phyloP scores from a whole-genome alignment of 2,888 invertebrate species.

The Azorinus chamasolen region DNA sequence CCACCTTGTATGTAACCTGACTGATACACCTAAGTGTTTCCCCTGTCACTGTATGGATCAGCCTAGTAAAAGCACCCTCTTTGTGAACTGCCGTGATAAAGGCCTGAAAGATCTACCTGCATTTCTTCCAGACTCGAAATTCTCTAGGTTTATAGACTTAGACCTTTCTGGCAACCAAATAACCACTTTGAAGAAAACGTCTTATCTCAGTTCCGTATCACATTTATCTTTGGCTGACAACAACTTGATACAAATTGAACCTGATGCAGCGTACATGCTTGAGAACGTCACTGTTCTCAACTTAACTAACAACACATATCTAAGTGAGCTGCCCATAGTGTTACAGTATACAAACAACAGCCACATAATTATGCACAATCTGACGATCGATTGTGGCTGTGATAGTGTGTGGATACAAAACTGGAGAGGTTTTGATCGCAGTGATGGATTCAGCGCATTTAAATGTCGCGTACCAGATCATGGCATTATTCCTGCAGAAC shows the following conservation, averaged over 20 bases:
- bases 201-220: constrained; percentile 13
- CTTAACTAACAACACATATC: constrained; percentile 28
- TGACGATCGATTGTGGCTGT: constrained; percentile 33
- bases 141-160: constrained; percentile 25
- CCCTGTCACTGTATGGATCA: constrained; percentile 35
- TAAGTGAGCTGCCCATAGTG: constrained; percentile 18
- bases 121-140: constrained; percentile 27
- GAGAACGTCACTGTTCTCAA: constrained; percentile 25
- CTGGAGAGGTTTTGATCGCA: constrained; percentile 11
- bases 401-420: constrained; percentile 29
- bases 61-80: constrained; percentile 30
- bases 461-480: constrained; percentile 19
- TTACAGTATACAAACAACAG: constrained; percentile 33
- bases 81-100: constrained; percentile 24
- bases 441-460: constrained; percentile 1
- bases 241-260: constrained; percentile 11
- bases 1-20: constrained; percentile 22
- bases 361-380: constrained; percentile 12
- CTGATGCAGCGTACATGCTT: neutral
- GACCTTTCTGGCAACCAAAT: constrained; percentile 34
- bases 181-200: constrained; percentile 1
- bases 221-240: constrained; percentile 33
- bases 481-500: constrained; percentile 2
- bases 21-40: neutral
- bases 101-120: constrained; percentile 18